Evolutionary conservation across 2,113 vertebrate genomes (phyloP), one percentile per base, ranked within the genome.

Genomic region (Porphyrio hochstetteri): DNA sequence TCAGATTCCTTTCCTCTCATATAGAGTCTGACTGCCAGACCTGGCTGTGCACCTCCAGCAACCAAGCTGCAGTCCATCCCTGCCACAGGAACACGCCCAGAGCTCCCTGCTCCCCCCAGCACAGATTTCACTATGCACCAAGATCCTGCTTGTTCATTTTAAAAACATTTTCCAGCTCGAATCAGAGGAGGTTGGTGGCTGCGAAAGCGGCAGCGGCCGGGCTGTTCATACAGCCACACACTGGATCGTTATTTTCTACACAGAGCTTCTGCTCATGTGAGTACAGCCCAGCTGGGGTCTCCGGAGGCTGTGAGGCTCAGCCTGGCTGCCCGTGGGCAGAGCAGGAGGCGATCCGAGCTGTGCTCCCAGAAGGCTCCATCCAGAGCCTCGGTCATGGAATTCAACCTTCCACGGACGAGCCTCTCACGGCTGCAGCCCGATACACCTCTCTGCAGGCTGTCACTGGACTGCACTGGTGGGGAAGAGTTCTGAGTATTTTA

Each of bases 351-450:
- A 77, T 6, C 20, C 2, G 19, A 48, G 7, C 36, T 16, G 11
- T 0, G 1, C 50, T 52, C 53, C 14, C 1, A 28, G 72, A 63
- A 88, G 33, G 20, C 17, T 82, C 57, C 7, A 13, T 10, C n/a
- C 11, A 15, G 48, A 50, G 28, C 1, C 76, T n/a, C 79, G 5
- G 6, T 25, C 56, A 13, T 69, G 7, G 46, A 4, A 14, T 17
- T 5, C 28, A 23, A 48, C 0, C 12, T 2, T 25, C 25, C 31
- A 48, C n/a, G 40, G n/a, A 40, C 1, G 3, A 38, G 65, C 5
- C 53, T 29, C 61, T 27, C 13, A 24, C 53, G 56, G 84, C 69
- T 56, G 16, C 35, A 8, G 28, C 2, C 61, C 44, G 67, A 67
- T 7, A 3, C 71, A 53, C 46, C 59, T n/a, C 29, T 2, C 33